Percentiles rank a stretch among this genome's conserved stretches.
Conservation (phyloP, 2,113 vertebrate genomes). For the Xiphorhynchus elegans region DNA sequence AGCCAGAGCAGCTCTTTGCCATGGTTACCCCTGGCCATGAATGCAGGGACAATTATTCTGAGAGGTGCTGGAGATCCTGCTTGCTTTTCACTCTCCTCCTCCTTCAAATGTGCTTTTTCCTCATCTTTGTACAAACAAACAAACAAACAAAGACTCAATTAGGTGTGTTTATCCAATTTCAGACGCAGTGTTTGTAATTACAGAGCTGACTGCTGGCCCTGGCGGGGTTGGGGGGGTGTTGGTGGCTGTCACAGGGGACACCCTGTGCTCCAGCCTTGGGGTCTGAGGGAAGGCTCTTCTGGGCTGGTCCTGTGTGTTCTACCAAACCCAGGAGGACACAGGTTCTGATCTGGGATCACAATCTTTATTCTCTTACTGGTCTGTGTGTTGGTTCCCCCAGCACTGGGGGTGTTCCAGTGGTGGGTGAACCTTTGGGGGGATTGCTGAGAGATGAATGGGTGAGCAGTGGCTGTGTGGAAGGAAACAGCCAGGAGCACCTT, state of each 20-base stretch:
- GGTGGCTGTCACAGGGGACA: rapidly evolving
- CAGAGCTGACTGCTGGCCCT: not conserved
- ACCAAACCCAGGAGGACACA: rapidly evolving
- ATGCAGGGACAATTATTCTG: slow-evolving; percentile 9
- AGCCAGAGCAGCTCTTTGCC: slow-evolving; percentile 23
- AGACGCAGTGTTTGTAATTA: not conserved
- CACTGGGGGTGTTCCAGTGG: rapidly evolving
- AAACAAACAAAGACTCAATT: not conserved
- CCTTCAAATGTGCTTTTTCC: not conserved
- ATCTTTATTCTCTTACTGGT: rapidly evolving
- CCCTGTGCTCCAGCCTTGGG: not conserved
- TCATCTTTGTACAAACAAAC: not conserved
- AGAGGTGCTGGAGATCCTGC: not conserved
- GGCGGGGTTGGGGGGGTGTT: not conserved
- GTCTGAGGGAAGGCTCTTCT: not conserved
- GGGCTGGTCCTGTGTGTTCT: rapidly evolving
- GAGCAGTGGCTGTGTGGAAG: rapidly evolving
- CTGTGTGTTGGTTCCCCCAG: rapidly evolving
- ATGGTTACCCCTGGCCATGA: slow-evolving; percentile 31
- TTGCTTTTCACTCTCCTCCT: not conserved
- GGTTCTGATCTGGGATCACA: rapidly evolving
- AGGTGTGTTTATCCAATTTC: not conserved
- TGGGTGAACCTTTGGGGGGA: not conserved
- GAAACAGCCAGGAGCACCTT: rapidly evolving
- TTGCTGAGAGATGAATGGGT: not conserved